phyloP scores from a whole-genome alignment of 2,888 invertebrate genomes.

The Trachelus troglodyta region DNA sequence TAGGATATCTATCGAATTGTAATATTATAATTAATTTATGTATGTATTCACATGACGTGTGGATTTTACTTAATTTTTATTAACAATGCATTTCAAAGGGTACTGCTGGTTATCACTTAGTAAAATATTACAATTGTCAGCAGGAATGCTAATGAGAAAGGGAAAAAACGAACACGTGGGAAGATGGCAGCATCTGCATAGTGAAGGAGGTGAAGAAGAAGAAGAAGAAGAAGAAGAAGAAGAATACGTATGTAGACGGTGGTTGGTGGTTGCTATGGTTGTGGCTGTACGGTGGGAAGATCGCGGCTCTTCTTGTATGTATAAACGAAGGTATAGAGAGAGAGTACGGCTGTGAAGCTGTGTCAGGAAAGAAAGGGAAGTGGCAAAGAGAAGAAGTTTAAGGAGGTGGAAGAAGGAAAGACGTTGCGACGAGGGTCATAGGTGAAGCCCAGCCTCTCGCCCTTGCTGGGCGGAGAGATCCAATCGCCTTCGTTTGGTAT shows the following conservation, averaged over 20 bases:
- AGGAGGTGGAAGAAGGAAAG: slow-evolving; percentile 32
- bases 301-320: background rate
- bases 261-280: background rate
- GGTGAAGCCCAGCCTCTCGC: slow-evolving; percentile 62
- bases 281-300: background rate
- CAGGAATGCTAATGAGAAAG: background rate
- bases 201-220: slow-evolving; percentile 26
- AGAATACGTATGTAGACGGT: slow-evolving; percentile 20
- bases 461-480: slow-evolving; percentile 57
- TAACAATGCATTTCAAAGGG: background rate
- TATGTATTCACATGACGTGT: slow-evolving; percentile 4
- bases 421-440: slow-evolving; percentile 54
- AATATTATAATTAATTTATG: slow-evolving; percentile 14
- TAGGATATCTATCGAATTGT: slow-evolving; percentile 1
- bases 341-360: background rate
- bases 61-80: slow-evolving; percentile 4
- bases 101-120: background rate
- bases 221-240: slow-evolving; percentile 32
- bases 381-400: slow-evolving; percentile 15
- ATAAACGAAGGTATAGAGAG: background rate
- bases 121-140: background rate
- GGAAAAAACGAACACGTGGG: slow-evolving; percentile 7
- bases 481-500: slow-evolving; percentile 52
- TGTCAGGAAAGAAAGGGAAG: background rate
- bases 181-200: slow-evolving; percentile 24